Base-by-base conservation (phyloP, 2,888 invertebrate genomes). In the Habroteleia sp. region DNA sequence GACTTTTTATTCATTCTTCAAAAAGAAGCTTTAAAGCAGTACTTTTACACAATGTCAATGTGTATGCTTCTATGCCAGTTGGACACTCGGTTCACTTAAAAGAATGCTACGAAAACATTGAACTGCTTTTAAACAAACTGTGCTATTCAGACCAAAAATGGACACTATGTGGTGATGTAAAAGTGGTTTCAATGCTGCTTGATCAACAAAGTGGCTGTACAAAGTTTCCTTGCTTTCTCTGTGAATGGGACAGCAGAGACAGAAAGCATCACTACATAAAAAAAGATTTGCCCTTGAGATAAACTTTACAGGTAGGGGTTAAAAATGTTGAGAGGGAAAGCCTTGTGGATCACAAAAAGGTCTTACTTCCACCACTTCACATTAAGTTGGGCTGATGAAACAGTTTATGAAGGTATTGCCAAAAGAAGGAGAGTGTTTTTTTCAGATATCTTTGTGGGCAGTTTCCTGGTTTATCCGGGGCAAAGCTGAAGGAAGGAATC, bases 31-130 rank as follows among this genome's bases (percentile, higher is more conserved):
- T 83, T 0, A 82, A 83, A 78, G 78, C 77, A 13, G 77, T 82
- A 8, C 65, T 83, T 3, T 42, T 82, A 1, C 81, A 84, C 31
- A 25, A 81, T 41, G 75, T 74, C 3, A 83, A 82, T 58, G 71
- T 91, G 41, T 82, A 66, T 69, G 76, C 80, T 8, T 77, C 82
- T 11, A 52, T 83, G 8, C 81, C 81, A n/a, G 35, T 84, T 27
- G 82, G 71, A 8, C 80, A 85, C 58, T 80, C 81, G 3, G 62
- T 69, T 3, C 16, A 58, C 13, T 7, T 62, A 7, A 76, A 78
- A 39, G 66, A 37, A 65, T 42, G 5, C 7, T 48, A 46, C 25
- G 29, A 46, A 7, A 46, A 46, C 29, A n/a, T 74, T 1, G 33
- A 42, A 8, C 4, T 29, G 1, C 2, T 29, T n/a, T 10, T 25